Conservation (phyloP, 2,113 vertebrate genomes). For the Chionodraco myersi region DNA sequence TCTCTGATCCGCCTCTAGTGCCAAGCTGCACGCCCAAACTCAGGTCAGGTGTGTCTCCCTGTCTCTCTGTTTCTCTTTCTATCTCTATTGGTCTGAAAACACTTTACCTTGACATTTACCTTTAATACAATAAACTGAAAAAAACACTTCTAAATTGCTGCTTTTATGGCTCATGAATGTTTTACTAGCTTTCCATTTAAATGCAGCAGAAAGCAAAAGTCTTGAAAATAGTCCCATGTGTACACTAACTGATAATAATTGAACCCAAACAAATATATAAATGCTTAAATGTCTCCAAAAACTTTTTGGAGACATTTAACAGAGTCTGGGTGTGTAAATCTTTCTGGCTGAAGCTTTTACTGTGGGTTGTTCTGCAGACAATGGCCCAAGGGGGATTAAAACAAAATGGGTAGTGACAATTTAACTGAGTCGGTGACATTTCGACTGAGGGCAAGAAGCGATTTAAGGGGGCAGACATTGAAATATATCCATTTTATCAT, state of each 20-base stretch:
- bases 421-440: slow-evolving; percentile 43
- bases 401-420: slow-evolving; percentile 16
- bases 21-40: slow-evolving; percentile 43
- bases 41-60: slow-evolving; percentile 41
- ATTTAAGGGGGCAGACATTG: slow-evolving; percentile 14
- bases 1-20: slow-evolving; percentile 39
- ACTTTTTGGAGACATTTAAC: slow-evolving; percentile 7
- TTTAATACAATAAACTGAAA: not conserved
- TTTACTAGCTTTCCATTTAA: not conserved
- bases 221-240: not conserved
- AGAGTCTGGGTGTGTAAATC: not conserved
- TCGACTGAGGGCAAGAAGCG: not conserved
- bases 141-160: not conserved
- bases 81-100: not conserved
- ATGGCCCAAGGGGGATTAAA: not conserved
- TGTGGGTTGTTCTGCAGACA: slow-evolving; percentile 14
- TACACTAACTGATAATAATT: not conserved
- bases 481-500: slow-evolving; percentile 8
- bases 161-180: not conserved
- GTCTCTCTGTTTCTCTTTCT: not conserved
- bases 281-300: not conserved
- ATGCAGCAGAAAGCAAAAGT: not conserved
- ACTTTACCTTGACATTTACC: not conserved
- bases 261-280: not conserved
- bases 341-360: slow-evolving; percentile 17